A percentile compares a stretch with the other conserved stretches of the same genome.
These are phyloP conservation scores for Spea hammondii DNA, from an alignment of 2,797 vertebrate species.

Conservation along the genomic window DNA sequence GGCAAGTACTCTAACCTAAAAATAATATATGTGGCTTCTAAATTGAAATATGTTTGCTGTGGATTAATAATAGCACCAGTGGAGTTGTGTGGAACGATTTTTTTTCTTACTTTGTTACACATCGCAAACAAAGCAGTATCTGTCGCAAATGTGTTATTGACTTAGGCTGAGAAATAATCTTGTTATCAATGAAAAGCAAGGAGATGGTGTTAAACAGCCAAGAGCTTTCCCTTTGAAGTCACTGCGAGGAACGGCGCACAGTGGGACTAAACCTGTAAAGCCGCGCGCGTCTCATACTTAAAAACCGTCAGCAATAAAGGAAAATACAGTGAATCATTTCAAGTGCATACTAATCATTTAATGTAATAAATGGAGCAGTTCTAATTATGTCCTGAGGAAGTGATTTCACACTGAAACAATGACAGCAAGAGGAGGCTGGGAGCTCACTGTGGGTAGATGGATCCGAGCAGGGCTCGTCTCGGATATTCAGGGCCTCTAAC, in stretches of 20 bases:
- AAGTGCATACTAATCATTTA: constrained; percentile 81
- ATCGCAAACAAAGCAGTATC: constrained; percentile 1
- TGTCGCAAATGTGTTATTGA: not conserved
- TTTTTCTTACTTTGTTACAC: not conserved
- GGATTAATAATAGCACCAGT: not conserved
- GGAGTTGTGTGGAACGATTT: not conserved
- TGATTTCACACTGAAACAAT: constrained; percentile 83
- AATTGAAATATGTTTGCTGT: not conserved
- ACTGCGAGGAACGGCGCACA: not conserved
- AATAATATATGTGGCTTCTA: not conserved
- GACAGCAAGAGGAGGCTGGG: constrained; percentile 71
- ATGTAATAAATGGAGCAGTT: constrained; percentile 82
- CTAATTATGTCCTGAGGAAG: constrained; percentile 83
- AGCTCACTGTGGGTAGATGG: constrained; percentile 50
- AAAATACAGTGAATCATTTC: constrained; percentile 79
- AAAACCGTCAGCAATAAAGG: constrained; percentile 78
- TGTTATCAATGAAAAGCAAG: not conserved
- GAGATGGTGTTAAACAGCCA: constrained; percentile 9
- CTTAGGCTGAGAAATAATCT: constrained; percentile 1
- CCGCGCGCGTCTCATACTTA: constrained; percentile 68
- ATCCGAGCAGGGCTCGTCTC: constrained; percentile 1
- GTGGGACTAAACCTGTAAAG: constrained; percentile 22
- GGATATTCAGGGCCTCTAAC: not conserved
- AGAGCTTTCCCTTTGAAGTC: constrained; percentile 11
- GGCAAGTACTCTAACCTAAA: not conserved